Conservation (phyloP, 2,113 vertebrate genomes). For the Sterrhoptilus dennistouni region DNA sequence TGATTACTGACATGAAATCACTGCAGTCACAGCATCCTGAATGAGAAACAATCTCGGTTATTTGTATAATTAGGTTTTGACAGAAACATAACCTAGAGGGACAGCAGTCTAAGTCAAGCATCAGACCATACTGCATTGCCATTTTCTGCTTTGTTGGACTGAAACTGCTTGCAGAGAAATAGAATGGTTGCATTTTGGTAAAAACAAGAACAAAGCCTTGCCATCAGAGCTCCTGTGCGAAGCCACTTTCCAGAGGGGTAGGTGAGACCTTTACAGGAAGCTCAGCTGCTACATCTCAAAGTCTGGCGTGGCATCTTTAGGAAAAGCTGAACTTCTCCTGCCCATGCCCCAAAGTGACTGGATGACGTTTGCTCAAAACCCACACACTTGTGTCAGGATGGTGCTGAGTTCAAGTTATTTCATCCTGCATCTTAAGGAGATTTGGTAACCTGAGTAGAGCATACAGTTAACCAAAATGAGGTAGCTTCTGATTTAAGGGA, state of each 20-base stretch:
- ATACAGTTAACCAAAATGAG: background rate
- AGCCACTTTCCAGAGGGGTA: background rate
- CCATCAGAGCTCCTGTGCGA: background rate
- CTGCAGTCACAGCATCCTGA: background rate
- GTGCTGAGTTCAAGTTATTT: background rate
- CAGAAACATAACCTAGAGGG: background rate
- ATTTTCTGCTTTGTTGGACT: background rate
- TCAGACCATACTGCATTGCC: background rate
- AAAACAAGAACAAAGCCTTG: background rate
- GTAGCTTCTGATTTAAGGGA: background rate
- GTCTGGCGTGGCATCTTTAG: background rate
- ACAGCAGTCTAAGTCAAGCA: background rate
- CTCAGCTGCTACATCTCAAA: background rate
- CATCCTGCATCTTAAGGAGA: background rate
- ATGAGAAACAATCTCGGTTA: background rate
- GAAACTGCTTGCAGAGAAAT: background rate
- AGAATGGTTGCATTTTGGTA: background rate
- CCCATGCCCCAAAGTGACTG: accelerated
- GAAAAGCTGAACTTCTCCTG: background rate
- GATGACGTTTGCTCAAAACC: background rate
- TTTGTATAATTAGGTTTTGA: background rate
- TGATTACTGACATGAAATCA: slow-evolving; percentile 12
- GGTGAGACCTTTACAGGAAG: background rate
- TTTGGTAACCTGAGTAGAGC: background rate
- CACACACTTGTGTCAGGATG: background rate